These are phyloP conservation scores for Tringa solitaria DNA, from an alignment of 2,113 vertebrate genomes.

Conservation along the genomic window DNA sequence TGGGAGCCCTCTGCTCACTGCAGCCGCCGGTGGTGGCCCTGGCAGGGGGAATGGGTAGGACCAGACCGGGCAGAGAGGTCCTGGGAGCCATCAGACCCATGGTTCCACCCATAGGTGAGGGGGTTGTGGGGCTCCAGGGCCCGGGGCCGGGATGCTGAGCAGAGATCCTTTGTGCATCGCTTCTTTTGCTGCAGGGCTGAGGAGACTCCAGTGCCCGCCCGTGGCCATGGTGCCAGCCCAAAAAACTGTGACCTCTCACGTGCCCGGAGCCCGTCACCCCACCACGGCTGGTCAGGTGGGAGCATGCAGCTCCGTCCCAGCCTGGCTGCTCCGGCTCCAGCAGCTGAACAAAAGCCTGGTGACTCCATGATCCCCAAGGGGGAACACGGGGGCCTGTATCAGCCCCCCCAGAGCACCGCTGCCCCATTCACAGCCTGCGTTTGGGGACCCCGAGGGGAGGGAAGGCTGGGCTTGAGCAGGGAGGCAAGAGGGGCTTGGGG, in stretches of 20 bases:
- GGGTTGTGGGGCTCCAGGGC: not conserved
- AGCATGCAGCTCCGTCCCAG: not conserved
- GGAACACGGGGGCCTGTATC: not conserved
- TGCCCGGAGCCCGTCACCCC: not conserved
- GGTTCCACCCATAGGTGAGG: rapidly evolving
- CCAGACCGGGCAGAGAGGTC: rapidly evolving
- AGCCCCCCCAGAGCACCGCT: rapidly evolving
- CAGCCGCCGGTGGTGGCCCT: not conserved
- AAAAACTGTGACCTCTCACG: rapidly evolving
- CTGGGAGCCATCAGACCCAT: rapidly evolving
- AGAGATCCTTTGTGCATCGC: rapidly evolving
- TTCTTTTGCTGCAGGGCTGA: not conserved
- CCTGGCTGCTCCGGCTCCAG: not conserved
- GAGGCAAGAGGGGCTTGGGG: not conserved
- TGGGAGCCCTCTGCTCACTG: not conserved
- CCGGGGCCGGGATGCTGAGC: not conserved
- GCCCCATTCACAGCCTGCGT: not conserved
- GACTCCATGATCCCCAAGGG: not conserved
- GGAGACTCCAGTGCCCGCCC: not conserved
- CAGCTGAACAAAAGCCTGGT: rapidly evolving
- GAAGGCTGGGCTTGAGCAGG: not conserved
- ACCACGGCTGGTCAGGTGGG: not conserved
- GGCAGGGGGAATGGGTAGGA: rapidly evolving
- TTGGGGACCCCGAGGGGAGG: too few relatives aligned
- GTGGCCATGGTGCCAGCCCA: rapidly evolving